phyloP scores from a whole-genome alignment of 2,113 vertebrate species.

The Otis tarda region DNA sequence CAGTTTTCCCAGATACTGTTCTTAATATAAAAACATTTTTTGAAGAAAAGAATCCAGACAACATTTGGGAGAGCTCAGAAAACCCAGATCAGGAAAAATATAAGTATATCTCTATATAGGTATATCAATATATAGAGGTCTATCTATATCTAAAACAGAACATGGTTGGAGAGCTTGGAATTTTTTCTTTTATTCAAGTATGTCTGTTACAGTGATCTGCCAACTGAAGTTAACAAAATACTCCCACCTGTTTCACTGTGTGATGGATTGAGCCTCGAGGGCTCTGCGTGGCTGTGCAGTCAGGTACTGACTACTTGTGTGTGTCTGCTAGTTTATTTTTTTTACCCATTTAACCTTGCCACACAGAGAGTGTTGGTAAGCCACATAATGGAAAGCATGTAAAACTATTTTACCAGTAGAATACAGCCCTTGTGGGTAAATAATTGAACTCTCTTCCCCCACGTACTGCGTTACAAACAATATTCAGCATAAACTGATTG shows the following conservation, averaged over 20 bases:
- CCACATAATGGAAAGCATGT: constrained; percentile 41
- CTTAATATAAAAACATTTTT: not conserved
- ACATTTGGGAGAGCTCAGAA: not conserved
- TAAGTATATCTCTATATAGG: not conserved
- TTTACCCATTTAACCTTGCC: not conserved
- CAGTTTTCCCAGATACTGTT: not conserved
- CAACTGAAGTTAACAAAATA: constrained; percentile 20
- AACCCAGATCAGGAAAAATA: not conserved
- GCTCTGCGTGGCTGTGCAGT: not conserved
- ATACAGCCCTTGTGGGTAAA: constrained; percentile 70
- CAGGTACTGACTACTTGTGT: not conserved
- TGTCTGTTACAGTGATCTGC: not conserved
- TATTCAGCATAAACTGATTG: constrained; percentile 72
- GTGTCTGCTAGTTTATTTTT: not conserved
- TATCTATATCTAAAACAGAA: not conserved
- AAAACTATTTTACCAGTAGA: constrained; percentile 66
- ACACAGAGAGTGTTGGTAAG: constrained; percentile 40
- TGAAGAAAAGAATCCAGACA: not conserved
- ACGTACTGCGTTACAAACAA: constrained; percentile 62
- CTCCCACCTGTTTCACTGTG: not conserved
- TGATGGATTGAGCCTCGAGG: constrained; percentile 21
- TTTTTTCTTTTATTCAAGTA: not conserved
- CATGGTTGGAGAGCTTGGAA: not conserved
- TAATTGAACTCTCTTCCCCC: constrained; percentile 45
- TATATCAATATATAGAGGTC: not conserved